Percentiles rank a stretch among this genome's conserved stretches.
Evolutionary conservation across 2,797 vertebrate species (phyloP).

Genomic region (Platalea minor): DNA sequence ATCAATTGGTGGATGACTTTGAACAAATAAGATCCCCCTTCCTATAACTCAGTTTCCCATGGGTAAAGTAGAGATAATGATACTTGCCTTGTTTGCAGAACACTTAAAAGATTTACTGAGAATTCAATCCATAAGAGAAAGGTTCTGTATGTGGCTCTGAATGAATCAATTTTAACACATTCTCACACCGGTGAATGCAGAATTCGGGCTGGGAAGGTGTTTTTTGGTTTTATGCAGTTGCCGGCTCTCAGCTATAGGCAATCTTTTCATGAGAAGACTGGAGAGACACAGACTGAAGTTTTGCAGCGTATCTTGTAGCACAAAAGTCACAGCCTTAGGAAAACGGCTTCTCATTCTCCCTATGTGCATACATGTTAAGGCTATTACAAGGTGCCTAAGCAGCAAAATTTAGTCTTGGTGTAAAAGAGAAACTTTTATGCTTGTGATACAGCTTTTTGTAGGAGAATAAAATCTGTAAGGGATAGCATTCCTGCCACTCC

Average conservation of each 20-base stretch:
- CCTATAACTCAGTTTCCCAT: not conserved
- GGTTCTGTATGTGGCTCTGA: not conserved
- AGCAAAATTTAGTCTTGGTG: not conserved
- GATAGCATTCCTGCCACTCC: not conserved
- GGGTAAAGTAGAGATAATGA: not conserved
- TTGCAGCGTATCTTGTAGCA: not conserved
- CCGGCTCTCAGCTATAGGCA: not conserved
- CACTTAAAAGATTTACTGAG: not conserved
- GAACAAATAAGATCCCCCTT: slow-evolving; percentile 13
- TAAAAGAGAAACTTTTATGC: not conserved
- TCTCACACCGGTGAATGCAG: not conserved
- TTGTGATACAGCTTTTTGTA: not conserved
- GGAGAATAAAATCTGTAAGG: not conserved
- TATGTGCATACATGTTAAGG: not conserved
- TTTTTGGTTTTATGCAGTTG: not conserved
- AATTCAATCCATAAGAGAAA: not conserved
- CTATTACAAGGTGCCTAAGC: not conserved
- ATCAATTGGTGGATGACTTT: not conserved
- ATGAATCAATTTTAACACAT: not conserved
- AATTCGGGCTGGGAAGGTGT: not conserved
- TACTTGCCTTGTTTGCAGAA: not conserved
- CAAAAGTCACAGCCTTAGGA: not conserved
- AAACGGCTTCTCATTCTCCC: not conserved
- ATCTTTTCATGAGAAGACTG: not conserved
- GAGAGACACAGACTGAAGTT: not conserved